These are phyloP conservation scores for Serilophus lunatus DNA, from an alignment of 2,113 vertebrate species.

Conservation along the genomic window DNA sequence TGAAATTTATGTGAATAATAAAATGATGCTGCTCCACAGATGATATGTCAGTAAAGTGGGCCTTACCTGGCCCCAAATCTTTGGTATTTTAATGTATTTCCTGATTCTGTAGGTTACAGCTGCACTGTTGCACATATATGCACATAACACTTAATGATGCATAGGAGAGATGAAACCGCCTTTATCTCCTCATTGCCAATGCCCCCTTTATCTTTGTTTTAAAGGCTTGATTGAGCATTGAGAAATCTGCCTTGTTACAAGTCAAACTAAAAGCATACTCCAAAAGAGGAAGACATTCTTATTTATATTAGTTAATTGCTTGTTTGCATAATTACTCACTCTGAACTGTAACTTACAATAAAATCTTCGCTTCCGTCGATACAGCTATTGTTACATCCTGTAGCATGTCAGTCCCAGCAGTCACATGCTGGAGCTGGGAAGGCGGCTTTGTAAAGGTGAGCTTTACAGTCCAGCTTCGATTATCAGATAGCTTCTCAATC, in stretches of 20 bases:
- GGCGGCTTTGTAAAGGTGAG: conserved; percentile 25
- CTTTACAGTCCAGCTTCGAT: neutral
- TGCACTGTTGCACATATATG: neutral
- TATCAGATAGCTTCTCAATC: neutral
- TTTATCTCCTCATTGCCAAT: neutral
- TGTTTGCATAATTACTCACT: conserved; percentile 55
- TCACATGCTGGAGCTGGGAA: neutral
- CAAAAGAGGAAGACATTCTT: neutral
- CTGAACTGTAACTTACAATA: conserved; percentile 10
- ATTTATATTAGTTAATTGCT: conserved; percentile 55
- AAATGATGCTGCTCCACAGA: neutral
- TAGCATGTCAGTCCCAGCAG: neutral
- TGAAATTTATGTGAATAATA: neutral
- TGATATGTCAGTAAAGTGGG: neutral
- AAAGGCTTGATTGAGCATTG: neutral
- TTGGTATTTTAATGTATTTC: conserved; percentile 31
- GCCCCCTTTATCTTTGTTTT: neutral
- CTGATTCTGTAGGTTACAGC: conserved; percentile 29
- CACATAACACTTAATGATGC: neutral
- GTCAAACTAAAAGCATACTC: neutral
- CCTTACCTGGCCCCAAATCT: neutral
- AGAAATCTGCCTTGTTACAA: conserved; percentile 1
- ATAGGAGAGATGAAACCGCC: neutral
- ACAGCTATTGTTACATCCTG: conserved; percentile 24
- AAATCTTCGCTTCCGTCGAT: conserved; percentile 28